A percentile compares a stretch with the other conserved stretches of the same genome.
Conservation (phyloP, 2,888 invertebrate genomes). For the Augiades crinisus region DNA sequence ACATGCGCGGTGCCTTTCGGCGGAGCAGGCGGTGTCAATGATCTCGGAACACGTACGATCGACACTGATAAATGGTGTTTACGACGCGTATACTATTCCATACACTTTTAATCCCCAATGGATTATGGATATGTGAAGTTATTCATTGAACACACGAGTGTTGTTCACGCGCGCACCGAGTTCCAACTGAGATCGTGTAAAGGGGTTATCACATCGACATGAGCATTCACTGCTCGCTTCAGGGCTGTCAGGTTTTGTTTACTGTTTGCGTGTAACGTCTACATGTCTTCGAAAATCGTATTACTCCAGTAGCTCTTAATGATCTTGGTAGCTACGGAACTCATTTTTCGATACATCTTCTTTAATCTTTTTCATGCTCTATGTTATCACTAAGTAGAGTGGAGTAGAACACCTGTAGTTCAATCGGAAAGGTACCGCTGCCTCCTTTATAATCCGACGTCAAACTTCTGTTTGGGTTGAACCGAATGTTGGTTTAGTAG, state of each 20-base stretch:
- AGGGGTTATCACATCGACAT: slow-evolving; percentile 36
- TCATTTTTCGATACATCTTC: too few species aligned
- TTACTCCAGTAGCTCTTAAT: too few species aligned
- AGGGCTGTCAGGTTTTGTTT: slow-evolving; percentile 12
- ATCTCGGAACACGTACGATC: slow-evolving; percentile 8
- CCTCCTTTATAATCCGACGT: too few species aligned
- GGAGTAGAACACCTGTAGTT: too few species aligned
- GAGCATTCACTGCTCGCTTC: slow-evolving; percentile 26
- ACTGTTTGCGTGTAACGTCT: too few species aligned
- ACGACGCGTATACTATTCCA: not conserved
- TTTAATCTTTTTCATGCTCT: too few species aligned
- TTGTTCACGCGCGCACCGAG: slow-evolving; percentile 31
- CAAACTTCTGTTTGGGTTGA: too few species aligned
- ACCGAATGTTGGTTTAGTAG: too few species aligned
- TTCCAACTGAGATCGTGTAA: slow-evolving; percentile 30
- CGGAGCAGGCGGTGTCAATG: slow-evolving; percentile 16
- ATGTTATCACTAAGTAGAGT: too few species aligned
- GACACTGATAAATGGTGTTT: slow-evolving; percentile 17
- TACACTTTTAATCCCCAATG: slow-evolving; percentile 9
- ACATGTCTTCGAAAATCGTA: too few species aligned
- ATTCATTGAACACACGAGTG: slow-evolving; percentile 18
- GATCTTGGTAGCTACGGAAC: too few species aligned
- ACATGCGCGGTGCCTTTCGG: slow-evolving; percentile 16
- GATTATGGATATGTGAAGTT: slow-evolving; percentile 13
- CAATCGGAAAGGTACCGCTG: too few species aligned